Percentiles rank a stretch among this genome's conserved stretches.
phyloP scores from a whole-genome alignment of 2,113 vertebrate species.

The Coptodon rendalli region DNA sequence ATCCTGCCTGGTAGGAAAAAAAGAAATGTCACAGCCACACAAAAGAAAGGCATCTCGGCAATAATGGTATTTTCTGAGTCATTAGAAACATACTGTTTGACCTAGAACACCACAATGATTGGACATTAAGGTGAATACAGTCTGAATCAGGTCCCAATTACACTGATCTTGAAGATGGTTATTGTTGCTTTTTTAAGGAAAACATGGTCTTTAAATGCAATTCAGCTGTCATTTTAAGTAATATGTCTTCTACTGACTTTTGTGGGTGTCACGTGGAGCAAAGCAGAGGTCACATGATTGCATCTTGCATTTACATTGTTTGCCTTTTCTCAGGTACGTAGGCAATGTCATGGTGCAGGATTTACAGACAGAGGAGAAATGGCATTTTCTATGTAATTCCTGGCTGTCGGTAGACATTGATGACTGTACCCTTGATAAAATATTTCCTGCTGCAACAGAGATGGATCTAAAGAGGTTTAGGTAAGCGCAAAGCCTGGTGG shows the following conservation, averaged over 20 bases:
- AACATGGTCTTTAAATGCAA: not conserved
- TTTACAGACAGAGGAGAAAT: conserved; percentile 74
- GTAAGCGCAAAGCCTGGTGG: conserved; percentile 42
- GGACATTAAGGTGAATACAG: not conserved
- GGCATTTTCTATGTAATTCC: conserved; percentile 88
- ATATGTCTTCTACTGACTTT: not conserved
- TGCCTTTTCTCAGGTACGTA: conserved; percentile 76
- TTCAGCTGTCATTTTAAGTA: not conserved
- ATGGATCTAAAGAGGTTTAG: conserved; percentile 84
- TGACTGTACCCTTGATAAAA: conserved; percentile 81
- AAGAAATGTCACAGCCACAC: not conserved
- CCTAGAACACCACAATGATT: not conserved
- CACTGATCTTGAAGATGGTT: not conserved
- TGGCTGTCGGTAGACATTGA: conserved; percentile 85
- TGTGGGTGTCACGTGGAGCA: not conserved
- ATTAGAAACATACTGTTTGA: not conserved
- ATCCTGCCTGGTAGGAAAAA: conserved; percentile 77
- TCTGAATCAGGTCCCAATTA: not conserved
- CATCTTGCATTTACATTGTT: not conserved
- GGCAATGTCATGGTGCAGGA: conserved; percentile 82
- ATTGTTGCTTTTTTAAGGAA: not conserved
- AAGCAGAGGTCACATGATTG: not conserved
- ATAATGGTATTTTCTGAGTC: not conserved
- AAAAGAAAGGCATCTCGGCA: not conserved
- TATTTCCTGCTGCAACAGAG: conserved; percentile 82